These are phyloP conservation scores for Malurus cyaneus DNA, from an alignment of 2,113 vertebrate genomes.

Conservation along the genomic window DNA sequence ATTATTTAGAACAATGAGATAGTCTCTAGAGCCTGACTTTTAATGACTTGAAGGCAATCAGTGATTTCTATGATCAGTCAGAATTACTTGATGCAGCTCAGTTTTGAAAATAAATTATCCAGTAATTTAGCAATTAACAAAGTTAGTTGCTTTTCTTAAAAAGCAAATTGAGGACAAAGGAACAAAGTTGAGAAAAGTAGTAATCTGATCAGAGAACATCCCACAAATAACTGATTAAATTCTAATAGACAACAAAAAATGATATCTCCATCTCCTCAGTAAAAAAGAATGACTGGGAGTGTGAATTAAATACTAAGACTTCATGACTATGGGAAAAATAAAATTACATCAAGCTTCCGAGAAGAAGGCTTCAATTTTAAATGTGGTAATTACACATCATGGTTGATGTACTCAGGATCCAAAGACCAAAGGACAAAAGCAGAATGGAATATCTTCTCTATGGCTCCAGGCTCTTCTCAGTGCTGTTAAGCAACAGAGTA, in stretches of 20 bases:
- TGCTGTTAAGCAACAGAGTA: not conserved
- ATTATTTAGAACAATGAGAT: not conserved
- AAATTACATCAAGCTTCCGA: not conserved
- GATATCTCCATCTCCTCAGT: not conserved
- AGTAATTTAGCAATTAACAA: not conserved
- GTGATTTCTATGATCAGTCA: not conserved
- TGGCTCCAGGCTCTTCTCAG: not conserved
- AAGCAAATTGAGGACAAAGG: not conserved
- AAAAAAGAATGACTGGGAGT: not conserved
- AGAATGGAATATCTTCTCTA: not conserved
- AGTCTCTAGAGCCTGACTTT: not conserved
- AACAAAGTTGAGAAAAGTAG: not conserved
- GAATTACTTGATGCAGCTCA: not conserved
- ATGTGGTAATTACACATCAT: not conserved
- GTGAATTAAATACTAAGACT: not conserved
- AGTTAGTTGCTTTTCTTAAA: not conserved
- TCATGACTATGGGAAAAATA: not conserved
- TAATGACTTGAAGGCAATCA: not conserved
- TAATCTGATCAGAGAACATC: not conserved
- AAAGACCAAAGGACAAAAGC: not conserved
- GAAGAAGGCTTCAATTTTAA: not conserved
- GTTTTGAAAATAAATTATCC: not conserved
- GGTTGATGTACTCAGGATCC: not conserved
- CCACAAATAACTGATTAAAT: not conserved
- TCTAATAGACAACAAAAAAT: not conserved